Conservation (phyloP, 2,888 invertebrate species). For the Caenorhabditis becei region DNA sequence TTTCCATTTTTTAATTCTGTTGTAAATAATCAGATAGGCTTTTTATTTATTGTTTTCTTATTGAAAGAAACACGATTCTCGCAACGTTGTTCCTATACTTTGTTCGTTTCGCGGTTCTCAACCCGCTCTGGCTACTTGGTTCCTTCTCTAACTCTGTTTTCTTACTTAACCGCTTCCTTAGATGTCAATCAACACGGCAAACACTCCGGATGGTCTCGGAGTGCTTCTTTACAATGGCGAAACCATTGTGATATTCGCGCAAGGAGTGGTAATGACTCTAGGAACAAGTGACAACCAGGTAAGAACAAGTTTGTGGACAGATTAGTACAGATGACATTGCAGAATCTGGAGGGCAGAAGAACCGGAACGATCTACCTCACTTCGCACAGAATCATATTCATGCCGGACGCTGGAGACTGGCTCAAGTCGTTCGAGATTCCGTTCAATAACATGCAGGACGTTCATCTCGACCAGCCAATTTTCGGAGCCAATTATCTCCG, state of each 20-base stretch:
- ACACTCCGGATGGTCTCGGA: slow-evolving; percentile 91
- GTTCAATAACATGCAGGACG: slow-evolving; percentile 88
- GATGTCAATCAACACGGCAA: slow-evolving; percentile 97
- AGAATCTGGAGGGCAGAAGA: slow-evolving; percentile 69
- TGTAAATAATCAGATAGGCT: slow-evolving; percentile 36
- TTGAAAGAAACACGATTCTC: slow-evolving; percentile 1
- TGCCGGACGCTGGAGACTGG: slow-evolving; percentile 65
- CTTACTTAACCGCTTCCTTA: neutral
- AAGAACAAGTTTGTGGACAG: slow-evolving; percentile 70
- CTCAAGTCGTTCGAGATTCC: slow-evolving; percentile 92
- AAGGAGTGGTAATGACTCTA: slow-evolving; percentile 67
- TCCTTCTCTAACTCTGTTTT: neutral
- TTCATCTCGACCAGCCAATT: slow-evolving; percentile 96
- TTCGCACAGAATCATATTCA: slow-evolving; percentile 87
- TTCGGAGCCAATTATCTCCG: slow-evolving; percentile 95
- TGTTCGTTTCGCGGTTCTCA: neutral
- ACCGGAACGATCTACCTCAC: slow-evolving; percentile 93
- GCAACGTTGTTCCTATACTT: neutral
- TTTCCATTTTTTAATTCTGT: slow-evolving; percentile 11
- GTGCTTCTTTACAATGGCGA: slow-evolving; percentile 96
- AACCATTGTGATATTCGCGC: slow-evolving; percentile 66
- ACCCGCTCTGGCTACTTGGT: neutral
- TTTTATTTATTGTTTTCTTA: slow-evolving; percentile 20
- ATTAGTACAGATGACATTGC: slow-evolving; percentile 17
- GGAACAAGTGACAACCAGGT: slow-evolving; percentile 85